Conservation (phyloP, 2,797 vertebrate genomes). For the Sebastes aleutianus region DNA sequence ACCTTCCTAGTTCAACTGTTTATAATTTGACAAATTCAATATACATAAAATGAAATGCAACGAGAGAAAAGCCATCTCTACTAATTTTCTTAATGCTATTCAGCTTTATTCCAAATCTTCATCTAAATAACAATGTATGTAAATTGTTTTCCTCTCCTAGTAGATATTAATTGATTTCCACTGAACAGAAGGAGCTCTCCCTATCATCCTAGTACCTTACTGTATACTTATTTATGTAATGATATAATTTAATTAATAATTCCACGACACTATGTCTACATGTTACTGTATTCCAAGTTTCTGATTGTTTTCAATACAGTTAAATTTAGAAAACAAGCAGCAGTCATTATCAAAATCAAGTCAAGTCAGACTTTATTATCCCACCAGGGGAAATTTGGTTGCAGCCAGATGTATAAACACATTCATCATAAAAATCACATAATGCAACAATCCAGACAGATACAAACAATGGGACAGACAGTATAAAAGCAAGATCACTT, state of each 20-base stretch:
- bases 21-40: not conserved
- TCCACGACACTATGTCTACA: rapidly evolving
- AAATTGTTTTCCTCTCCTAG: too few species aligned
- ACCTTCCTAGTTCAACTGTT: not conserved
- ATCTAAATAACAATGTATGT: not conserved
- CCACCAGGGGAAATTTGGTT: too few species aligned
- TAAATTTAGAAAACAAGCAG: not conserved
- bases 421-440: too few species aligned
- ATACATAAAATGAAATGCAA: not conserved
- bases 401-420: too few species aligned
- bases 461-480: too few species aligned
- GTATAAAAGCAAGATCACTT: too few species aligned
- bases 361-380: too few species aligned
- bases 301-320: not conserved
- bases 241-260: not conserved
- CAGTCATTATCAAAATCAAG: not conserved
- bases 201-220: not conserved
- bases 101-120: not conserved
- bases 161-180: not conserved
- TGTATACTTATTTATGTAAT: not conserved
- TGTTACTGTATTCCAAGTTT: too few species aligned
- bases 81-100: not conserved
- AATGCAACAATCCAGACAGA: too few species aligned
- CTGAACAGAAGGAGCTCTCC: not conserved
- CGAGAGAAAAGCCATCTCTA: not conserved